Evolutionary conservation across 2,888 invertebrate species (phyloP), one percentile per base, ranked within the genome.

Genomic region (Glyphotaelius pellucidus): DNA sequence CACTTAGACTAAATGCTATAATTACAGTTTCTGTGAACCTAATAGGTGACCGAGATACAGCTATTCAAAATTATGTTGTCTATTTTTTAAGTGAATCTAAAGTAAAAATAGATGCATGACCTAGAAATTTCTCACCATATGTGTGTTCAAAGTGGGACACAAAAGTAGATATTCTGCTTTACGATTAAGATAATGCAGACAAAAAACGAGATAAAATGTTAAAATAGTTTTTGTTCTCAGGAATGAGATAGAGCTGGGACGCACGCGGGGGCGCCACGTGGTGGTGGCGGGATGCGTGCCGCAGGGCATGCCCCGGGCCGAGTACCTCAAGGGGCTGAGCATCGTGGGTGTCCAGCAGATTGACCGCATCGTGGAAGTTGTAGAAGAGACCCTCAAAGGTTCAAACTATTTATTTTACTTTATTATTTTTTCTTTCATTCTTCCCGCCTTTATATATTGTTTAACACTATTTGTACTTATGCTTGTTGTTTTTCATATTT

Each of bases 301-400:
- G 0, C 99, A 99, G 95, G 99, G 99, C 0, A 98, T 98, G 1
- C 98, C 98, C 0, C 97, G 98, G 90, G 96, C 98, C 0, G 95
- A 95, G 0, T 97, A 96, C 93, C 95, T 98, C 32, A 96, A 97
- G 94, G 98, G 98, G 0, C 96, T 99, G 14, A 99, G 99, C 94
- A 97, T 99, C 1, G 98, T 99, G n/a, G 99, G 99, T 0, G 99
- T 99, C 0, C 99, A 99, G 94, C 99, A 99, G 96, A 99, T 99
- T 92, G 99, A 99, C 95, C 96, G 99, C 93, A 98, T 99, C 1
- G 98, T 99, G 0, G 99, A 99, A 95, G 99, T 99, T 0, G 99
- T 99, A 0, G 99, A 99, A 95, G 99, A 99, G 95, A 99, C 99
- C 0, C 95, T 99, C 0, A 99, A 99, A 96, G 99, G 98, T 96